Evolutionary conservation across 1,140 invertebrate genomes (phyloP).

Genomic region (Pseudomyrmex gracilis): DNA sequence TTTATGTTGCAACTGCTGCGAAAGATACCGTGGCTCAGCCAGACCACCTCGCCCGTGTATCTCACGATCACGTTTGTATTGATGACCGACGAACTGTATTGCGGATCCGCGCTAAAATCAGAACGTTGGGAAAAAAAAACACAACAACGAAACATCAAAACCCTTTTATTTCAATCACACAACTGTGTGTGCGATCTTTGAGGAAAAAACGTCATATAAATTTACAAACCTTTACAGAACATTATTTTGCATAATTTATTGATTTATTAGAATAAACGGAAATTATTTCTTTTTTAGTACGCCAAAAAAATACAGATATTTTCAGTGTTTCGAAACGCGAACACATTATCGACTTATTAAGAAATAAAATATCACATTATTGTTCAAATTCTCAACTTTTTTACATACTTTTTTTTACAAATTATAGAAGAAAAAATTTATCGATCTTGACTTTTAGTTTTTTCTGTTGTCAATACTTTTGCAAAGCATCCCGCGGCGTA

Average conservation of each 20-base stretch:
- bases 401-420: too few relatives aligned
- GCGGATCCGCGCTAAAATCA: conserved; percentile 91
- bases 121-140: background rate
- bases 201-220: background rate
- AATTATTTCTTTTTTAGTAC: too few relatives aligned
- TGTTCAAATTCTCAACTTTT: too few relatives aligned
- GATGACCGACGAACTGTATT: conserved; percentile 92
- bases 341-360: too few relatives aligned
- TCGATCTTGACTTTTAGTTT: background rate
- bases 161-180: background rate
- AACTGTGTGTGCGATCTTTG: background rate
- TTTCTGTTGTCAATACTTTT: background rate
- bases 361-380: too few relatives aligned
- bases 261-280: too few relatives aligned
- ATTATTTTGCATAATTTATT: background rate
- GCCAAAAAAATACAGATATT: too few relatives aligned
- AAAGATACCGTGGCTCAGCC: conserved; percentile 94
- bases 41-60: conserved; percentile 90
- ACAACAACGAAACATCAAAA: conserved; percentile 2
- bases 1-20: conserved; percentile 95
- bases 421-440: too few relatives aligned
- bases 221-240: background rate
- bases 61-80: conserved; percentile 94
- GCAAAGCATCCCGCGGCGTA: background rate
- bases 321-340: too few relatives aligned